Conservation (phyloP, 2,797 vertebrate genomes). For the Myotis vivesi region DNA sequence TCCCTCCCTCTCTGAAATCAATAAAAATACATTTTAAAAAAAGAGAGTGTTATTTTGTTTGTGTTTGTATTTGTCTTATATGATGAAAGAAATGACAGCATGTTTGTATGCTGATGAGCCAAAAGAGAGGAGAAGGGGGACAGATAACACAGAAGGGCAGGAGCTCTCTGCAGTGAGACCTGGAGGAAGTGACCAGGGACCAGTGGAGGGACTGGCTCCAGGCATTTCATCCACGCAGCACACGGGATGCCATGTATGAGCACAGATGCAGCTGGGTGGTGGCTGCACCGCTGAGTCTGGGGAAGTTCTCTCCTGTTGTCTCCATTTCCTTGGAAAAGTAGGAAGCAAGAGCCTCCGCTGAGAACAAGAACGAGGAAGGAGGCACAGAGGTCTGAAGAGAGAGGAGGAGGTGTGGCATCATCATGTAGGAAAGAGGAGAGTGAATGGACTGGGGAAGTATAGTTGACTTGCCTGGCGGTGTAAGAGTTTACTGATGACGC, state of each 20-base stretch:
- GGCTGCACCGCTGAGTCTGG: background rate
- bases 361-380: constrained; percentile 18
- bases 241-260: accelerated
- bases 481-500: accelerated
- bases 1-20: no score
- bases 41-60: background rate
- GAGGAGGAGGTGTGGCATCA: background rate
- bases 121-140: background rate
- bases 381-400: background rate
- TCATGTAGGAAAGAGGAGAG: background rate
- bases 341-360: constrained; percentile 16
- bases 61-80: background rate
- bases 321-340: constrained; percentile 46
- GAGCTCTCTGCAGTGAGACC: background rate
- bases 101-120: background rate
- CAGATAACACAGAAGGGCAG: background rate
- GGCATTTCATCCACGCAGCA: background rate
- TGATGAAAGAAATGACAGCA: background rate
- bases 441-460: background rate
- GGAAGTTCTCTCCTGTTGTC: constrained; percentile 31
- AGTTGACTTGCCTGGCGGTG: background rate
- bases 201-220: background rate
- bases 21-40: no score
- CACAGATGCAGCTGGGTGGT: constrained; percentile 11
- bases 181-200: background rate